Conservation (phyloP, 92 coral and sea anemone genomes). For the Paramuricea clavata region DNA sequence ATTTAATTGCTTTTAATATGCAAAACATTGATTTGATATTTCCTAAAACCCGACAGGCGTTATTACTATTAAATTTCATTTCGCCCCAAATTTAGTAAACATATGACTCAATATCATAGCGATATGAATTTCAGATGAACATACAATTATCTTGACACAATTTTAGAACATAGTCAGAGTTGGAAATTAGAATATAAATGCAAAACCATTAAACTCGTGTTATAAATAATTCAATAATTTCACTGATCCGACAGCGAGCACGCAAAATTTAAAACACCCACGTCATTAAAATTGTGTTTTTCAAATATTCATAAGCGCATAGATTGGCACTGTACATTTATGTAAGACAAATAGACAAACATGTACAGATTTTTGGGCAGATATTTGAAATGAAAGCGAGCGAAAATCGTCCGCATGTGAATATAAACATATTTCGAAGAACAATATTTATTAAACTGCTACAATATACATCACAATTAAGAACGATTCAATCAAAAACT, state of each 20-base stretch:
- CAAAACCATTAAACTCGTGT: neutral
- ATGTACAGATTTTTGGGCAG: neutral
- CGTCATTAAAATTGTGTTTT: neutral
- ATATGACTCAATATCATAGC: neutral
- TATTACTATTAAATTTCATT: neutral
- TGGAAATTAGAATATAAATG: neutral
- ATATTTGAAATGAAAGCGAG: neutral
- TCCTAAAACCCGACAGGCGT: neutral
- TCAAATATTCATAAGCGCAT: neutral
- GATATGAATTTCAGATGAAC: neutral
- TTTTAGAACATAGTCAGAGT: neutral
- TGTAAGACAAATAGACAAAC: neutral
- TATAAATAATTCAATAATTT: neutral
- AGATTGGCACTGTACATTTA: neutral
- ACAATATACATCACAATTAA: constrained; percentile 2
- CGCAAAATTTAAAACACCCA: neutral
- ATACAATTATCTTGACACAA: neutral
- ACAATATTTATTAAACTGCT: neutral
- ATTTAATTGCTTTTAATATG: neutral
- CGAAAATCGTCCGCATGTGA: neutral
- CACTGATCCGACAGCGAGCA: neutral
- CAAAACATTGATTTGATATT: neutral
- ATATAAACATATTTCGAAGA: neutral
- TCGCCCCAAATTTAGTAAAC: neutral
- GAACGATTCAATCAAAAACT: neutral